These are phyloP conservation scores for Corvus cornix DNA, from an alignment of 2,113 vertebrate species.

Conservation along the genomic window DNA sequence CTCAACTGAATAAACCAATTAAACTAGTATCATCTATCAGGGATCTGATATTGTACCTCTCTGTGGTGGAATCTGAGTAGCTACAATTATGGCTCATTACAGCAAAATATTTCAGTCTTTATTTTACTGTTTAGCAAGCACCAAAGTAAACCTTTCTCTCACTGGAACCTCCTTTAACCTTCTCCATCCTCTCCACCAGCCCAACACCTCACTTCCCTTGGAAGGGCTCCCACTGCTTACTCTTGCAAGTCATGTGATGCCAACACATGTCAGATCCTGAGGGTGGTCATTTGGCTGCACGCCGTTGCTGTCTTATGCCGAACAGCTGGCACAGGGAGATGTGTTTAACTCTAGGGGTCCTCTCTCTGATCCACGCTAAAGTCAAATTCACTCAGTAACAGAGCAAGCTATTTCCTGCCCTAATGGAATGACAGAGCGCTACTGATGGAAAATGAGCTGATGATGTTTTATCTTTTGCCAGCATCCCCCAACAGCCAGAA, in stretches of 20 bases:
- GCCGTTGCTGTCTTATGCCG: not conserved
- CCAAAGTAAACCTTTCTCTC: not conserved
- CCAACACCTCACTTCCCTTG: not conserved
- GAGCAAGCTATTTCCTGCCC: conserved; percentile 56
- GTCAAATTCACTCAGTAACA: conserved; percentile 55
- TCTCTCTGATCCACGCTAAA: conserved; percentile 20
- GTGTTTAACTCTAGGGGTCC: conserved; percentile 43
- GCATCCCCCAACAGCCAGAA: conserved; percentile 51
- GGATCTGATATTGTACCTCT: not conserved
- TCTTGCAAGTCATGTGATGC: not conserved
- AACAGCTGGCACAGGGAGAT: conserved; percentile 15
- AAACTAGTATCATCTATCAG: not conserved
- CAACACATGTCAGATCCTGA: not conserved
- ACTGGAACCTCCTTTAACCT: not conserved
- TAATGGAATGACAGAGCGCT: conserved; percentile 59
- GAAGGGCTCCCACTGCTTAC: not conserved
- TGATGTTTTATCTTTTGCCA: conserved; percentile 65
- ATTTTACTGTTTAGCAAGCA: not conserved
- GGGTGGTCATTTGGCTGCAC: conserved; percentile 33
- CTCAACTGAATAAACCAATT: not conserved
- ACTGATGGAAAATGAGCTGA: conserved; percentile 64
- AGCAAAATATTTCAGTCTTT: not conserved
- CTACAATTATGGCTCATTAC: not conserved
- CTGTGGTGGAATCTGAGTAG: not conserved
- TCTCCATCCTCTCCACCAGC: fast-evolving